Conservation (phyloP, 1,140 invertebrate genomes). For the Orius insidiosus region DNA sequence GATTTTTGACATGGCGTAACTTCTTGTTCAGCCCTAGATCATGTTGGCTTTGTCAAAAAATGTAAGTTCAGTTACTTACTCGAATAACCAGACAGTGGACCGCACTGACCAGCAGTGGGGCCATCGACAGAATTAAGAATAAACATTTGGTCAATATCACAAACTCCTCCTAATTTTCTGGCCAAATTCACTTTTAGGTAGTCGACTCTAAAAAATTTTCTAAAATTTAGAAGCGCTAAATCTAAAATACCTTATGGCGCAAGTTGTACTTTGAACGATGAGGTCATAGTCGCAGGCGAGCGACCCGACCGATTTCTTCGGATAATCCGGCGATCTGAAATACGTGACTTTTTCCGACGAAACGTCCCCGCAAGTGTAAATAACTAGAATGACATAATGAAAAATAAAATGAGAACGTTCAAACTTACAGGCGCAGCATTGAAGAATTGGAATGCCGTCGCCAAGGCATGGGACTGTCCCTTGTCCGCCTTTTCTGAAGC, state of each 20-base stretch:
- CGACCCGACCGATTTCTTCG: constrained; percentile 23
- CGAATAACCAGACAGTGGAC: constrained; percentile 25
- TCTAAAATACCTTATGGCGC: constrained; percentile 23
- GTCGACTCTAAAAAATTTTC: constrained; percentile 23
- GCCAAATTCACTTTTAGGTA: constrained; percentile 25
- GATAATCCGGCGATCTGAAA: constrained; percentile 24
- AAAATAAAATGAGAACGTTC: not conserved
- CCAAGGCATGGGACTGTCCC: not conserved
- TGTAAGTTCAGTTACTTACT: too few species aligned
- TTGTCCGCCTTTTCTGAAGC: constrained; percentile 18
- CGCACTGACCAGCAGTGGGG: constrained; percentile 25
- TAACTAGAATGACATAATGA: constrained; percentile 20
- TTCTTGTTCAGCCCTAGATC: not conserved
- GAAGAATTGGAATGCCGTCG: constrained; percentile 1
- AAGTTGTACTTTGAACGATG: constrained; percentile 22
- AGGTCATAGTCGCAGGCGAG: constrained; percentile 26
- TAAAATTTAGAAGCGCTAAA: too few species aligned
- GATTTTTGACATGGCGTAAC: too few species aligned
- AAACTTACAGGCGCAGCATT: constrained; percentile 17
- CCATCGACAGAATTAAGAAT: constrained; percentile 27
- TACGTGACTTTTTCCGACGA: constrained; percentile 22
- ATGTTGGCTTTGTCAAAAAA: too few species aligned
- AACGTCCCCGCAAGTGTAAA: constrained; percentile 23
- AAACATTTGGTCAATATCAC: constrained; percentile 27
- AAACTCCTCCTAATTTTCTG: constrained; percentile 25